Evolutionary conservation across 2,113 vertebrate genomes (phyloP).

Genomic region (Dunckerocampus dactyliophorus): DNA sequence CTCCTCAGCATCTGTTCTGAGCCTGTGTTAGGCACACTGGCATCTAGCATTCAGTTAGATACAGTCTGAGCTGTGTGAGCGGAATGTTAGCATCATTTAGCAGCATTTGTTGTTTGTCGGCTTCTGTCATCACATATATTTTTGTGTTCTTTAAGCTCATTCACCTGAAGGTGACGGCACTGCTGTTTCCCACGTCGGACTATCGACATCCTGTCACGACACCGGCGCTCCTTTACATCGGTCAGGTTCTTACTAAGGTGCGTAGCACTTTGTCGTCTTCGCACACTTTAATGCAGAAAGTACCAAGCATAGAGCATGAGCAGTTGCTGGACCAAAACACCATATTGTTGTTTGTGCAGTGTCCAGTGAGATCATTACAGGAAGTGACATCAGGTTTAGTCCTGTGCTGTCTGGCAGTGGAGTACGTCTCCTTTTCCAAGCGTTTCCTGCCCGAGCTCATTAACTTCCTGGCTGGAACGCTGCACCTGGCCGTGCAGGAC

Average conservation of each 20-base stretch:
- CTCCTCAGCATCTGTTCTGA: too few species aligned
- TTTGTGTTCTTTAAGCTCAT: conserved; percentile 74
- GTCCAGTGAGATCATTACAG: conserved; percentile 76
- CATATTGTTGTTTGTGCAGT: conserved; percentile 64
- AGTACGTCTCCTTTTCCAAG: conserved; percentile 84
- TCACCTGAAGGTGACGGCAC: conserved; percentile 82
- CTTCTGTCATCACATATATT: background rate
- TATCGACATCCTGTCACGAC: conserved; percentile 90
- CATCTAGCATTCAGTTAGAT: too few species aligned
- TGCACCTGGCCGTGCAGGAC: conserved; percentile 79
- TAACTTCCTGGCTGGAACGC: conserved; percentile 83
- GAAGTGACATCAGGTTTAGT: conserved; percentile 82
- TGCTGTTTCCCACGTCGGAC: conserved; percentile 92
- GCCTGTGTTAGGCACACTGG: too few species aligned
- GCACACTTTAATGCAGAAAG: background rate
- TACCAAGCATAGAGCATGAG: background rate
- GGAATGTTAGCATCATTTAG: background rate
- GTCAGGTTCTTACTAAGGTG: conserved; percentile 85
- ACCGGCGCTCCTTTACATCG: conserved; percentile 84
- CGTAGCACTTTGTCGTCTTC: background rate
- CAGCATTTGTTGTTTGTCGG: background rate
- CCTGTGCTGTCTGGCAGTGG: conserved; percentile 82
- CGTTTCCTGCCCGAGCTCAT: conserved; percentile 88
- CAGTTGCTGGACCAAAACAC: background rate
- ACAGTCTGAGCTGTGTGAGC: too few species aligned